Base-by-base conservation (phyloP, 1,140 invertebrate genomes). In the Cryptotermes secundus region DNA sequence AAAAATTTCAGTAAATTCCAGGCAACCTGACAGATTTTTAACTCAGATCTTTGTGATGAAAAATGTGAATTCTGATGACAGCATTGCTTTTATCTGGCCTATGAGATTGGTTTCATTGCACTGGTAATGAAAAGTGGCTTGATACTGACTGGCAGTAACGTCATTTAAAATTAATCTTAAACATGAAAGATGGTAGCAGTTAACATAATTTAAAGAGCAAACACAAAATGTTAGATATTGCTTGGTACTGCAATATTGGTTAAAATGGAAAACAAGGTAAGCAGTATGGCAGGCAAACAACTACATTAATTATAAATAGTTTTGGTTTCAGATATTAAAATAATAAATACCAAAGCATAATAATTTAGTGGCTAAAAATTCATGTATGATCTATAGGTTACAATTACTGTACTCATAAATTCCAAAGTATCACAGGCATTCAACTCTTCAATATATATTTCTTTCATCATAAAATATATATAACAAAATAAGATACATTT, bases 401-500 rank as follows among this genome's bases (percentile, higher is more conserved):
- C n/a, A n/a, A 12, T 72, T 72, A 72, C 7, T 26, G 59, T 14
- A 72, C 31, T 72, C 59, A 72, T 4, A 59, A 38, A 22, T 59
- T 59, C 53, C 59, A 72, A 72, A 72, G n/a, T 72, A 72, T 72
- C 59, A 72, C 59, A 72, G 38, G 59, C 59, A 49, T 72, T 72
- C 59, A 72, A 10, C 59, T 26, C 59, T n/a, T n/a, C n/a, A 26
- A 72, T 72, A 72, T 72, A 72, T 72, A 72, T 14, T 72, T 72
- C 26, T n/a, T 72, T 72, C 59, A 72, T 72, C n/a, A 72, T 31
- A 72, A 72, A 72, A 72, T n/a, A 72, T 72, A 0, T 72, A 72
- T 72, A 72, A 72, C 59, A 72, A 72, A 72, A 72, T 72, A 72
- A 72, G 59, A 72, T n/a, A 72, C 59, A 72, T 72, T 26, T 72